Conservation (phyloP, 2,113 vertebrate genomes). For the Psilopsiagon aymara region DNA sequence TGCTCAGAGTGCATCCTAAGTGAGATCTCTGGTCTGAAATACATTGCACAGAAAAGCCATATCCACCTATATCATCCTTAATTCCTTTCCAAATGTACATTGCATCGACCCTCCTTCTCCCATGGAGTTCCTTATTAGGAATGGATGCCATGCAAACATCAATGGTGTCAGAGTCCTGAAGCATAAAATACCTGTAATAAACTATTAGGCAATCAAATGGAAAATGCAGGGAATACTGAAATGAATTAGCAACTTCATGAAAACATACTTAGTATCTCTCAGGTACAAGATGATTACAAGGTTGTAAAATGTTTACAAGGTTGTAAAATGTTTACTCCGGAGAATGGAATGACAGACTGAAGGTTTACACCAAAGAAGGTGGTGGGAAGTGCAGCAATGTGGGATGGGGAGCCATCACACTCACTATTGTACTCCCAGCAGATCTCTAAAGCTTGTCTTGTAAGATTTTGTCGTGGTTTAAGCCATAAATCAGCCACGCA, state of each 20-base stretch:
- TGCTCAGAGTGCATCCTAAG: background rate
- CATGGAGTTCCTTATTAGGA: background rate
- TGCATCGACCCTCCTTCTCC: background rate
- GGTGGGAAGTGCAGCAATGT: background rate
- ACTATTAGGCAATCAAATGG: background rate
- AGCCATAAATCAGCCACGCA: no score
- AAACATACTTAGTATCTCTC: constrained; percentile 21
- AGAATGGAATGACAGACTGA: constrained; percentile 18
- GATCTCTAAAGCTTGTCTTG: constrained; percentile 3
- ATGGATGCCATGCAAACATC: background rate
- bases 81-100: background rate
- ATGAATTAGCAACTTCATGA: constrained; percentile 3
- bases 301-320: constrained; percentile 23
- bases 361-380: background rate
- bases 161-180: background rate
- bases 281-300: background rate
- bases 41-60: background rate
- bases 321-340: constrained; percentile 16
- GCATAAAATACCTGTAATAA: background rate
- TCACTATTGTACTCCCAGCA: background rate
- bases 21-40: background rate
- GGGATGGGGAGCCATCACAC: background rate
- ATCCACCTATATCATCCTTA: background rate
- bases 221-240: constrained; percentile 18
- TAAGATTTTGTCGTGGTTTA: no score